Evolutionary conservation across 2,113 vertebrate species (phyloP), one percentile per base, ranked within the genome.

Genomic region (Daubentonia madagascariensis): DNA sequence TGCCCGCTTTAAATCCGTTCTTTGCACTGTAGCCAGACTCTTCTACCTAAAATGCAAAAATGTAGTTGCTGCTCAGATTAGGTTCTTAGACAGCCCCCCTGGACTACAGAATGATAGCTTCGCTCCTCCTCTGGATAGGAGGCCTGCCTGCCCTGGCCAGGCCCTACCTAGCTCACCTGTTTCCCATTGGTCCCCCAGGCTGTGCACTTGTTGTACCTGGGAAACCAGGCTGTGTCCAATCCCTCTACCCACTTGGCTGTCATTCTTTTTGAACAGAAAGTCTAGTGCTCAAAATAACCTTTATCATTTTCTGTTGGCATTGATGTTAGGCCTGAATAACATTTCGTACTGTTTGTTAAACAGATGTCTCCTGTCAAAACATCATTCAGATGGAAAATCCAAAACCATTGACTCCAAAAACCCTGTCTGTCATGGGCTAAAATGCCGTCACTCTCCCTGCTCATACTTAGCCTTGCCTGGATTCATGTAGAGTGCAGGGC

Each of bases 201-300:
- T 1, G 1, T 5, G 16, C 4, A 5, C 40, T 14, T 25, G 18
- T 1, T 0, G 3, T 4, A 17, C 22, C 11, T 13, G 3, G 28
- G 40, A 6, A 0, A 0, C 59, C 22, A 6, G 4, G 5, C 92
- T 59, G 40, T 7, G 0, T 3, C n/a, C 3, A 0, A 16, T 16
- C 7, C 54, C 57, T 57, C 13, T 37, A 5, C 37, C 50, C 67
- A 1, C 59, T 0, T 0, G 25, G 25, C 88, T 5, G 40, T 9
- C 35, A 10, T 59, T 87, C n/a, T 54, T 57, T 91, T 17, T 14
- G 61, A 59, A 23, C 6, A 4, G 52, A 61, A 76, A 63, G 16
- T 54, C 86, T n/a, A 2, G 45, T 72, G 63, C 63, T 85, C 54
- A 59, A 8, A 32, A n/a, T 20, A 52, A 18, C 83, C 68, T 57